Base-by-base conservation (phyloP, 2,113 vertebrate genomes). In the Leiothrix lutea region DNA sequence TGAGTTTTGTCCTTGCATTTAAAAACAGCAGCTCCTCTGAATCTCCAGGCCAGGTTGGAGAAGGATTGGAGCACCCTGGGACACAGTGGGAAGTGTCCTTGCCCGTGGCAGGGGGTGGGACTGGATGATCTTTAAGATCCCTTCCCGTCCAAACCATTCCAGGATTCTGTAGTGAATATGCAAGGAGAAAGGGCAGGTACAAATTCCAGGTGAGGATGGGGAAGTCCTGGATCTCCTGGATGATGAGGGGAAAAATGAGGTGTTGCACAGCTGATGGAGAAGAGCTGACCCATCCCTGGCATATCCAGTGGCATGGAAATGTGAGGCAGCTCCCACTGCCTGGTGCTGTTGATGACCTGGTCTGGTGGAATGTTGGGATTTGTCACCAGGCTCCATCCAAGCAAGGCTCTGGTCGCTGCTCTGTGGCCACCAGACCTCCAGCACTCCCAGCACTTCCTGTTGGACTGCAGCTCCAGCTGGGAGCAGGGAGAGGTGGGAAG, bases 311-410 rank as follows among this genome's bases (percentile, higher is more conserved):
- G 23, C 1, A 0, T 13, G 35, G 21, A 7, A 44, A 40, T 42
- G 2, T 15, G 78, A 36, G 69, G 31, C 1, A 15, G 18, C 6
- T 86, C 48, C 53, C 26, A 9, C 12, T 86, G 10, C 42, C 57
- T 20, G 11, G 2, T 47, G 18, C 36, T 29, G 9, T 25, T 0
- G 0, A 1, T 66, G 64, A 4, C 31, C 35, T 25, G 23, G 29
- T 8, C 31, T 28, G 1, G 0, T 58, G 33, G 16, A 8, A 2
- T 0, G 9, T 23, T 42, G 42, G 42, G 5, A 47, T 1, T 14
- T 66, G 73, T 33, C 44, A 36, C 67, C 35, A 29, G 5, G 12
- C 14, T 40, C 77, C 65, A 22, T 42, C 50, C 12, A 3, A 2
- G 12, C 58, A 47, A 5, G 26, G 60, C n/a, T 81, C 18, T 12